A percentile compares a stretch with the other conserved stretches of the same genome.
Evolutionary conservation across 2,113 vertebrate species (phyloP).

Genomic region (Vireo altiloquus): DNA sequence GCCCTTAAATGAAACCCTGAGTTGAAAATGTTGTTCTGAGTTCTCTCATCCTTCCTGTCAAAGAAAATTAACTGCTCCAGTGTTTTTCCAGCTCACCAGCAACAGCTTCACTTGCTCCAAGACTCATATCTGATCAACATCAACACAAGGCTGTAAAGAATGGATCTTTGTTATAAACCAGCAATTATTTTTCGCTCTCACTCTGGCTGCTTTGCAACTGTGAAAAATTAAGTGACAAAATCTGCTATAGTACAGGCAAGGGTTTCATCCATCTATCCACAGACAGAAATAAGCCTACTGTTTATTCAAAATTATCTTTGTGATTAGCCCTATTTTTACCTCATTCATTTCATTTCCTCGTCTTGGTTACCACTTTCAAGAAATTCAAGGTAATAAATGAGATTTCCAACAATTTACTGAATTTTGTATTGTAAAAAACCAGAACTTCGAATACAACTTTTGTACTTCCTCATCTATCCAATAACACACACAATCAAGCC

Average conservation of each 20-base stretch:
- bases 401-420: neutral
- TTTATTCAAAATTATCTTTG: neutral
- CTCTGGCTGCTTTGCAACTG: neutral
- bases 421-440: neutral
- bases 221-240: neutral
- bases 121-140: neutral
- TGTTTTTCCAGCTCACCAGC: neutral
- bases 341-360: neutral
- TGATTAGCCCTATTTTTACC: neutral
- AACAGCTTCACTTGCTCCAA: neutral
- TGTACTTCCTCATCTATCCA: neutral
- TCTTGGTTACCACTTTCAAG: neutral
- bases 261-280: neutral
- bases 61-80: neutral
- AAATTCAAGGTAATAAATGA: neutral
- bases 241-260: neutral
- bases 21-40: neutral
- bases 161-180: neutral
- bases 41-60: neutral
- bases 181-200: neutral
- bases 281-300: neutral
- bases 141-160: neutral
- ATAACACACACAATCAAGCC: neutral
- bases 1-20: neutral
- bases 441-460: neutral